Conservation (phyloP, 2,888 invertebrate species). For the Drosophila nigritarsus region DNA sequence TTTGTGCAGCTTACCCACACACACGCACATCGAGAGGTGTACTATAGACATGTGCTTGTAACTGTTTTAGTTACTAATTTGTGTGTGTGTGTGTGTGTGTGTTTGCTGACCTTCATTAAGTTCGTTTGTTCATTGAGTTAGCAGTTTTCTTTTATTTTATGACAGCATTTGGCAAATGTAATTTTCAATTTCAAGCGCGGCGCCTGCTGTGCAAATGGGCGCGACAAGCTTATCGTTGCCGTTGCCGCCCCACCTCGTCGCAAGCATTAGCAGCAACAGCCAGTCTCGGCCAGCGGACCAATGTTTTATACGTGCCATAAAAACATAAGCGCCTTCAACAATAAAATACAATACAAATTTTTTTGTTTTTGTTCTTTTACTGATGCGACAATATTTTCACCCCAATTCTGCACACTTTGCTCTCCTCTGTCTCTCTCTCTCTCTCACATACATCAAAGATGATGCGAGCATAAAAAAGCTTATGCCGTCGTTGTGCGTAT, state of each 20-base stretch:
- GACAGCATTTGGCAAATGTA: constrained; percentile 52
- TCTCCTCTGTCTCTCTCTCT: neutral
- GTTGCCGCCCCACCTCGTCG: neutral
- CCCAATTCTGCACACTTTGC: constrained; percentile 21
- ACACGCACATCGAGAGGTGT: neutral
- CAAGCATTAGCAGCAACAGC: constrained; percentile 5
- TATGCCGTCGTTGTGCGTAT: constrained; percentile 13
- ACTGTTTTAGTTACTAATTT: constrained; percentile 28
- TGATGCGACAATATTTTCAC: constrained; percentile 56
- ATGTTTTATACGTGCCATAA: constrained; percentile 55
- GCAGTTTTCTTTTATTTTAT: constrained; percentile 50
- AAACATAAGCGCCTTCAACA: constrained; percentile 53
- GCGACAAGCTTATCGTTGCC: constrained; percentile 28
- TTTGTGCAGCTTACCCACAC: constrained; percentile 38
- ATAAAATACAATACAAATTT: constrained; percentile 58
- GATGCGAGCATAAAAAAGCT: constrained; percentile 47
- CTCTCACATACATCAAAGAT: constrained; percentile 26
- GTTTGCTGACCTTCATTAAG: constrained; percentile 22
- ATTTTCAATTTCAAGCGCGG: constrained; percentile 53
- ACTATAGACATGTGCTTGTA: neutral
- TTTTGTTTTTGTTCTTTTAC: constrained; percentile 34
- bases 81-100: constrained; percentile 1
- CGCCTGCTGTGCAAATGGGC: constrained; percentile 55
- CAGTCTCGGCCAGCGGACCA: constrained; percentile 13
- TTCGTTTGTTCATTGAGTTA: constrained; percentile 56